Evolutionary conservation across 2,797 vertebrate genomes (phyloP), one percentile per base, ranked within the genome.

Genomic region (Ctenochaetus hawaiiensis): DNA sequence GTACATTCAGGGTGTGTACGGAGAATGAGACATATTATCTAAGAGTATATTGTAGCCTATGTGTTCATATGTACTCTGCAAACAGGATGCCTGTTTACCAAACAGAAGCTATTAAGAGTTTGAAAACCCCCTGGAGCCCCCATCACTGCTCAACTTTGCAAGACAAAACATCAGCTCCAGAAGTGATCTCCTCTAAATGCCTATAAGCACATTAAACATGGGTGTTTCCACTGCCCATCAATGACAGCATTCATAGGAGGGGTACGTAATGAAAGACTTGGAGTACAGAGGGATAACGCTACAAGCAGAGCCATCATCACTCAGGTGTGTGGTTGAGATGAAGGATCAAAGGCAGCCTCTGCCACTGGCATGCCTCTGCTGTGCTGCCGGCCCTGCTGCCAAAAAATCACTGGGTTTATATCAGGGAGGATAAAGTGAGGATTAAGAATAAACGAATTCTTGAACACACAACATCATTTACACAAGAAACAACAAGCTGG

Each of bases 401-500:
- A 91, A 89, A 87, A 85, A 90, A 90, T 84, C 88, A 86, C 89
- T 66, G 71, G 86, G 86, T 93, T 93, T 94, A 89, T 94, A 91
- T 90, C 84, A 83, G 87, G 79, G 85, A 75, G 92, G 93, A 94
- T 94, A 83, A 94, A 88, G 86, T 79, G 11, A 71, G 92, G 94
- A 94, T 95, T 92, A 94, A 89, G 90, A 90, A 85, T 91, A 89
- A 92, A 93, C 85, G 86, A 92, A 92, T 88, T 89, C 91, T 90
- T 88, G 89, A 93, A 92, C 90, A 91, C 89, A 91, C 91, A 93
- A 93, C 92, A 93, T 93, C 92, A 94, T 95, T 92, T 91, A 90
- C 87, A 89, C 93, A 94, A 93, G 93, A 94, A 91, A 93, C 87
- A 94, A 94, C 94, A 94, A 91, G 93, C 90, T 87, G 86, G 59